Percentiles rank a stretch among this genome's conserved stretches.
phyloP scores from a whole-genome alignment of 2,797 vertebrate species.

The Megalops cyprinoides region DNA sequence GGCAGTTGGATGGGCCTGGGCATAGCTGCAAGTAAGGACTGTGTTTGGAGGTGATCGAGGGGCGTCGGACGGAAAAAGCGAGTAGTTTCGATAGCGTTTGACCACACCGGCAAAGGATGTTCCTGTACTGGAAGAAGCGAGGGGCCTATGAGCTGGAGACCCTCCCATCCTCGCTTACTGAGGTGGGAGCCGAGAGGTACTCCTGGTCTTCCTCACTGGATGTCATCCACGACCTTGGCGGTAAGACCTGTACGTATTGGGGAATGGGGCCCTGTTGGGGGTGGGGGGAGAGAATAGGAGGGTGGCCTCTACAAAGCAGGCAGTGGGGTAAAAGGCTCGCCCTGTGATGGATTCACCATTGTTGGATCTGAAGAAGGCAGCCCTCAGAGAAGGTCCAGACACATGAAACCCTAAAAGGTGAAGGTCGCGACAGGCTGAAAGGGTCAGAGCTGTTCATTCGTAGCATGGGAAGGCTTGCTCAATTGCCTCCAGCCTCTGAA shows the following conservation, averaged over 20 bases:
- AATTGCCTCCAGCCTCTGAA: background rate
- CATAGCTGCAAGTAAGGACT: background rate
- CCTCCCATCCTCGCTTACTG: constrained; percentile 66
- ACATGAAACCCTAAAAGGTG: constrained; percentile 11
- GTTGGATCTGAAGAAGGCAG: constrained; percentile 8
- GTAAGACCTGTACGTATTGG: constrained; percentile 70
- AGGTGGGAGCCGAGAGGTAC: constrained; percentile 79
- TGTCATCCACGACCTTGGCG: constrained; percentile 78
- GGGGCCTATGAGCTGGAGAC: constrained; percentile 89
- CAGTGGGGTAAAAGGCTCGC: background rate
- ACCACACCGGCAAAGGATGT: constrained; percentile 74
- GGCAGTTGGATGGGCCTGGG: constrained; percentile 18
- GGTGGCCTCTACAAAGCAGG: background rate
- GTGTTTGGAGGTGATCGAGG: background rate
- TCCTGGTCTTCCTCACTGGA: constrained; percentile 88
- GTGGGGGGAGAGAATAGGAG: background rate
- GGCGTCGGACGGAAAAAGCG: background rate
- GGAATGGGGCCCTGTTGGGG: background rate
- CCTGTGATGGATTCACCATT: constrained; percentile 15
- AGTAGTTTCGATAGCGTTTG: background rate
- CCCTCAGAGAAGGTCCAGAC: constrained; percentile 6
- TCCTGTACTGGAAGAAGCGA: constrained; percentile 91
- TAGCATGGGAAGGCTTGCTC: background rate
- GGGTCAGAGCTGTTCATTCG: background rate
- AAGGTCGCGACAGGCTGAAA: constrained; percentile 1